Evolutionary conservation across 2,797 vertebrate species (phyloP), one percentile per base, ranked within the genome.

Genomic region (Agapornis canus): DNA sequence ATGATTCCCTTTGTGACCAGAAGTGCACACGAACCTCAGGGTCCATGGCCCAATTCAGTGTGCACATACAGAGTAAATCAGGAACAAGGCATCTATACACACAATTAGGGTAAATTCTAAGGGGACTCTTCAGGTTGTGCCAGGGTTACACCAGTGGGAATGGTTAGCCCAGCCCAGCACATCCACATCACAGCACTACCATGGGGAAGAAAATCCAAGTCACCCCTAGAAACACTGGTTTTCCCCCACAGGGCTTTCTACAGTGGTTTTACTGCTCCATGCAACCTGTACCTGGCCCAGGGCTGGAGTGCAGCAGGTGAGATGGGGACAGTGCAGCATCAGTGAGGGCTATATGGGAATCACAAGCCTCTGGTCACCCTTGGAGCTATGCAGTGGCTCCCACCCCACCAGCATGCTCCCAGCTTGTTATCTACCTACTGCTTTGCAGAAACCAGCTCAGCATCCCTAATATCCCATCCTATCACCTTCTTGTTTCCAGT

Each of bases 11-110:
- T 17, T 59, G 49, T 17, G 20, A 23, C 19, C 27, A 56, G n/a
- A 64, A 35, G 40, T 13, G 61, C 15, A 10, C 3, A 3, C 1
- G 37, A 61, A 56, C 39, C 54, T 29, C 0, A 1, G 54, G 69
- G 11, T 31, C 42, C 0, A 1, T 20, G 35, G 48, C 69, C 18
- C 1, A 0, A 64, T 25, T 19, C 32, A 17, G 3, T 18, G 5
- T 6, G 31, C 60, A 21, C 26, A 32, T 11, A 54, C 3, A 48
- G 56, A 1, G 0, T 26, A 22, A 19, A 40, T 6, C 13, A 29
- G 65, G 45, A 70, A 10, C n/a, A 22, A n/a, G 6, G 16, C 18
- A 20, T 1, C 21, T 5, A 22, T 1, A 21, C 15, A n/a, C 14
- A 8, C 22, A 42, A 31, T 21, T 6, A 23, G 37, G 16, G 14